Base-by-base conservation (phyloP, 1,140 invertebrate genomes). In the Cecropterus lyciades region DNA sequence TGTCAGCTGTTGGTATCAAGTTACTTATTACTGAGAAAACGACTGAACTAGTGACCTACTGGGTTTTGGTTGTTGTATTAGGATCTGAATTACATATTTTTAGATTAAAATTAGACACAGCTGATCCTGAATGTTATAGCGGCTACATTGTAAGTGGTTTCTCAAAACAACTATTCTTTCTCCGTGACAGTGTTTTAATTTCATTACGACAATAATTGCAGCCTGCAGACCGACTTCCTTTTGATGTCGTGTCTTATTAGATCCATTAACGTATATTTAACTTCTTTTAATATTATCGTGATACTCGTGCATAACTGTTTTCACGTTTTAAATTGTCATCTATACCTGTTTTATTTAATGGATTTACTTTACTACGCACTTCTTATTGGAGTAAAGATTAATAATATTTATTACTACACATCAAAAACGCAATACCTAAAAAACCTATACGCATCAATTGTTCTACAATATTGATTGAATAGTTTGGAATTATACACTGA, bases 11-110 rank as follows among this genome's bases (percentile, higher is more conserved):
- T 42, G 48, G 14, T 51, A 62, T 62, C 33, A 15, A 16, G 17
- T 63, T 63, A 63, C 46, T 27, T 37, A 43, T 51, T 63, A n/a
- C 33, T 52, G 42, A 49, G 57, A 48, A 60, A 37, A 37, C 30
- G 20, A 46, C 33, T 60, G 27, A 13, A 27, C 20, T 14, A 27
- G 20, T n/a, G 16, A 51, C 20, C 46, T 40, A 40, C 10, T 9
- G 37, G 14, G 43, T 37, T 33, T 60, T 37, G 45, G 15, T 49
- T 15, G 11, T 37, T 17, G 37, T 8, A 33, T 10, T 33, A 33
- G 9, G 9, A 33, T 10, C 1, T 33, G 1, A 33, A 33, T 10
- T 8, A 7, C 3, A 33, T 33, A 46, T 14, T 33, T 60, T 48
- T 17, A 59, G 14, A 48, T 1, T 45, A 33, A 9, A 33, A 24